Base-by-base conservation (phyloP, 2,797 vertebrate genomes). In the Hyperoplus lanceolatus region DNA sequence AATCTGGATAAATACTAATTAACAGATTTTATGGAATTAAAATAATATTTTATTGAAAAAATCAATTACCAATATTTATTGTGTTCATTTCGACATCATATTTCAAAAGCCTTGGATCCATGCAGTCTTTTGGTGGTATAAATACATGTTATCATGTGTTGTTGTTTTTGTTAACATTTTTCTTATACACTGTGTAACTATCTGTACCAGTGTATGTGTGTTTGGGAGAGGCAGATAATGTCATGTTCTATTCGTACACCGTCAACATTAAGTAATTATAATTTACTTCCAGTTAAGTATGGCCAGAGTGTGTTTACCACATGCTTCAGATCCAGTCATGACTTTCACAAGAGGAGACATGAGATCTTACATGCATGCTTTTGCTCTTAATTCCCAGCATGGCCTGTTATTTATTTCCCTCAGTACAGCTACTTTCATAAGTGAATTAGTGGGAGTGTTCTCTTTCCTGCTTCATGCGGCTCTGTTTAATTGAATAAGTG, bases 401-500 rank as follows among this genome's bases (percentile, higher is more conserved):
- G 58, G 55, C 15, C 13, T n/a, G 18, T 64, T 38, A 4, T 61
- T 41, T 49, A 29, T 18, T 15, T 50, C 53, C 71, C 36, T 29
- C 50, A 42, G 5, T 12, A 53, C 66, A 64, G 62, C 66, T 73
- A n/a, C 70, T 53, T 60, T 18, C 5, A 14, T 45, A 69, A 81
- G 51, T 51, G 15, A 63, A 75, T 83, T 39, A 21, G 38, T 62
- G 51, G 39, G 57, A 59, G 39, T 64, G 50, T 65, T 51, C 0
- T 4, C 54, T 72, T 60, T 57, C 67, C 39, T 73, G 70, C 21
- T 78, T 70, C 66, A 60, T 6, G 46, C 60, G 58, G 63, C 53
- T 71, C 53, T 75, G 58, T 80, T n/a, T 89, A 91, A 91, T 90
- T 85, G 61, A 87, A 73, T 83, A 65, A 79, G 69, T 81, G 58